Evolutionary conservation across 2,797 vertebrate species (phyloP).

Genomic region (Mastacembelus armatus): DNA sequence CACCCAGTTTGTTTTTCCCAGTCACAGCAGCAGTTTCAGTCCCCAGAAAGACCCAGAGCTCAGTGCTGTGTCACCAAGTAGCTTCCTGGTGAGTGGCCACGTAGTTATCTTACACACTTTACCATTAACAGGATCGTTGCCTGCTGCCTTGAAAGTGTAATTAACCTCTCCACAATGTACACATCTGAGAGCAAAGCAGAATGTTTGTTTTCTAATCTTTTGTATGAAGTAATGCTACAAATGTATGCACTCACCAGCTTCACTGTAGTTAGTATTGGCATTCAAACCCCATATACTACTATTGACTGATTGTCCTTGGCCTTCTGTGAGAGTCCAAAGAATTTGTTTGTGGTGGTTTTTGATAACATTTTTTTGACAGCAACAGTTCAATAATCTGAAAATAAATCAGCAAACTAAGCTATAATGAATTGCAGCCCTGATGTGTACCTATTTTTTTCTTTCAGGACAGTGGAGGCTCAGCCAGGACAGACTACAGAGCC

Average conservation of each 20-base stretch:
- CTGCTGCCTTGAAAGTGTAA: not conserved
- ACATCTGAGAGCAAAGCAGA: too few species aligned
- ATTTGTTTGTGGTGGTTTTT: too few species aligned
- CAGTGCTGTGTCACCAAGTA: conserved; percentile 81
- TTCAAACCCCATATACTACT: too few species aligned
- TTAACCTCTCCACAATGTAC: too few species aligned
- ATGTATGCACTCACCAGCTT: not conserved
- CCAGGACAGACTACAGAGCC: conserved; percentile 96
- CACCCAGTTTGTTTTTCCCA: conserved; percentile 88
- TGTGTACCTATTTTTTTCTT: not conserved
- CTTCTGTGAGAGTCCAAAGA: not conserved
- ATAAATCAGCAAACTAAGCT: too few species aligned
- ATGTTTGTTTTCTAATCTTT: too few species aligned
- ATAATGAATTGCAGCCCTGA: not conserved
- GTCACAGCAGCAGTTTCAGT: conserved; percentile 84
- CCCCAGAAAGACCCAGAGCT: conserved; percentile 89
- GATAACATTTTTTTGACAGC: too few species aligned
- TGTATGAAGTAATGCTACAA: too few species aligned
- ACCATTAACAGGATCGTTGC: not conserved
- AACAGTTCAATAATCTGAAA: too few species aligned
- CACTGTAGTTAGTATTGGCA: not conserved
- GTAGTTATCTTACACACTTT: not conserved
- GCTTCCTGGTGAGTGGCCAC: conserved; percentile 86
- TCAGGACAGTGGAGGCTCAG: conserved; percentile 94
- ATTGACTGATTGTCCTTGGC: not conserved